phyloP scores from a whole-genome alignment of 2,113 vertebrate species.

The Budorcas taxicolor region DNA sequence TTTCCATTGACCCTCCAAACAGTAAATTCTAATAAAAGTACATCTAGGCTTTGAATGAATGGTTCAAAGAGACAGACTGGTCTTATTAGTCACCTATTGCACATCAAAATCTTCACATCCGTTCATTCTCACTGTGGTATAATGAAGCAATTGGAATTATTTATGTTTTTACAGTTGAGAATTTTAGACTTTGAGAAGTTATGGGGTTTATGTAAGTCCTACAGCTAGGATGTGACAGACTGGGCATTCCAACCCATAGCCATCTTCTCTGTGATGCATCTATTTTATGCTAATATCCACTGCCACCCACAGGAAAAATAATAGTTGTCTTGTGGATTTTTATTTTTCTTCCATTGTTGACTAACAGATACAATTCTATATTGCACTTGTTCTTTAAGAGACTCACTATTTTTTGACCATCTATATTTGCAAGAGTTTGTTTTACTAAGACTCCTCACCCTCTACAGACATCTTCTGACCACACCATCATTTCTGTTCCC shows the following conservation, averaged over 20 bases:
- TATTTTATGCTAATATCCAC: slow-evolving; percentile 16
- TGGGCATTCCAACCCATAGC: neutral
- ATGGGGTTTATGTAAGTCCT: neutral
- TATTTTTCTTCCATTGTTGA: neutral
- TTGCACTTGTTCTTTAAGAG: neutral
- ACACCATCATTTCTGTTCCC: neutral
- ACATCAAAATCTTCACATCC: neutral
- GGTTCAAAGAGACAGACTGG: neutral
- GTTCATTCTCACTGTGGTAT: neutral
- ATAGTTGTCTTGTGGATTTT: neutral
- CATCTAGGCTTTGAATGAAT: neutral
- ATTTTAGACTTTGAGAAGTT: slow-evolving; percentile 29
- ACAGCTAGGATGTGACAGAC: neutral
- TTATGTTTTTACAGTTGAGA: neutral
- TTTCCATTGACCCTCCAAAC: neutral
- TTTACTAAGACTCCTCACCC: neutral
- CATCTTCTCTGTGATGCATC: neutral
- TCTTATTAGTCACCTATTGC: neutral
- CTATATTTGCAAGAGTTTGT: neutral
- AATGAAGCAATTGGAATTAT: neutral
- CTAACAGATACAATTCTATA: neutral
- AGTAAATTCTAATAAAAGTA: neutral
- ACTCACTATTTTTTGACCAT: neutral
- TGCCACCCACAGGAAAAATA: neutral
- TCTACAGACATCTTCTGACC: neutral